These are phyloP conservation scores for human DNA, from an alignment of 2,113 vertebrate species.

Conservation along the genomic window GRCh38 chr14:74800001-74800500, in stretches of 20 bases:
- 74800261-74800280: conserved; percentile 47
- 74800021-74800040: background rate
- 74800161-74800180: conserved; percentile 62
- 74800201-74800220: conserved; percentile 60
- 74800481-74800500: conserved; percentile 32
- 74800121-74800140: conserved; percentile 55
- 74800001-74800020: conserved; percentile 20
- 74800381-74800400: conserved; percentile 35
- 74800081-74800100: conserved; percentile 41
- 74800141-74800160: conserved; percentile 41
- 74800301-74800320: conserved; percentile 38
- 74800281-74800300: conserved; percentile 33
- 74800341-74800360: conserved; percentile 3
- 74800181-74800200: conserved; percentile 38
- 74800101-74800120: conserved; percentile 27
- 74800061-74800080: conserved; percentile 41
- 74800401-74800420: conserved; percentile 16
- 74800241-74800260: conserved; percentile 46
- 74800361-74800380: conserved; percentile 33
- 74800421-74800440: conserved; percentile 39
- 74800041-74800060: conserved; percentile 18
- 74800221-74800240: conserved; percentile 41
- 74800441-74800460: conserved; percentile 21
- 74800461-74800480: background rate
- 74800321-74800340: background rate